These are phyloP conservation scores for Conus canariensis DNA, from an alignment of 2,888 invertebrate genomes.

Conservation along the genomic window DNA sequence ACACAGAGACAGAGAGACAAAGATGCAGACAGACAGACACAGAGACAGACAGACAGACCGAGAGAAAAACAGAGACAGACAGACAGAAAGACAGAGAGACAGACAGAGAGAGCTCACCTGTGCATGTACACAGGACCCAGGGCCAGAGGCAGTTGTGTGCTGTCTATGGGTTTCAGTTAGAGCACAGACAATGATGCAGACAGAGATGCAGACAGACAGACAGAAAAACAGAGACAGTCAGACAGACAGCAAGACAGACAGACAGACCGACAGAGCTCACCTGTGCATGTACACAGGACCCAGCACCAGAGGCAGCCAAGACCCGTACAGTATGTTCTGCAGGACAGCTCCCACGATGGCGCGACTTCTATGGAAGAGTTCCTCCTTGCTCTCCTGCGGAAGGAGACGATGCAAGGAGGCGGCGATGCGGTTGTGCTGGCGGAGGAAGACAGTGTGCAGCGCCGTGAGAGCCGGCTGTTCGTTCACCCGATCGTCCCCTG, in stretches of 20 bases:
- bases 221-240: background rate
- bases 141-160: too few relatives aligned
- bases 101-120: background rate
- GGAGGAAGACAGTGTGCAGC: constrained; percentile 38
- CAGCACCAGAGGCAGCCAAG: constrained; percentile 37
- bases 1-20: too few relatives aligned
- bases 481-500: constrained; percentile 35
- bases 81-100: too few relatives aligned
- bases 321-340: constrained; percentile 40
- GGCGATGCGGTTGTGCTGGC: constrained; percentile 38
- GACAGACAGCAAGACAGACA: background rate
- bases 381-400: constrained; percentile 14
- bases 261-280: background rate
- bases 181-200: too few relatives aligned
- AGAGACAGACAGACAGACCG: background rate
- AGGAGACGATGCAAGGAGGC: background rate
- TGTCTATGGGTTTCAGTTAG: too few relatives aligned
- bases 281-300: constrained; percentile 30
- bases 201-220: background rate
- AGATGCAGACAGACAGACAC: too few relatives aligned
- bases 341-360: constrained; percentile 23
- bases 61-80: too few relatives aligned
- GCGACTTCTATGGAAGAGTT: constrained; percentile 33
- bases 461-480: constrained; percentile 32
- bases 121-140: constrained; percentile 33